These are phyloP conservation scores for Petrolisthes manimaculis DNA, from an alignment of 2,888 invertebrate genomes.

Conservation along the genomic window DNA sequence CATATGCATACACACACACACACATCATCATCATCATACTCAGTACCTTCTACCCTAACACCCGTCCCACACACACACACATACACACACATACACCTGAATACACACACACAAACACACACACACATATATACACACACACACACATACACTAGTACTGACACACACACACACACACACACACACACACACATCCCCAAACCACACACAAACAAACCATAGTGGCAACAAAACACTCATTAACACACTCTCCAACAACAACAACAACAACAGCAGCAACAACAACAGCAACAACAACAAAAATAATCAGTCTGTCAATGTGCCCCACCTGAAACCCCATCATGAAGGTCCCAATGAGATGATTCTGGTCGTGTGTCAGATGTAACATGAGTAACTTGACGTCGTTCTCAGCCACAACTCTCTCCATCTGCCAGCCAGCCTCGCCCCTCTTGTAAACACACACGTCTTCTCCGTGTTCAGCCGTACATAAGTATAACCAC, in stretches of 20 bases:
- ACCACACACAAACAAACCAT: background rate
- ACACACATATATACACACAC: background rate
- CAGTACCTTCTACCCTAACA: background rate
- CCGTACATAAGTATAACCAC: slow-evolving; percentile 53
- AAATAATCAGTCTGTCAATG: background rate
- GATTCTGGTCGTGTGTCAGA: slow-evolving; percentile 83
- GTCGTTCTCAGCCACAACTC: slow-evolving; percentile 69
- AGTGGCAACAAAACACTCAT: background rate
- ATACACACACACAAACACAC: background rate
- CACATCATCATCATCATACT: background rate
- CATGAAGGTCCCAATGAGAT: slow-evolving; percentile 78
- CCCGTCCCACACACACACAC: slow-evolving; percentile 20
- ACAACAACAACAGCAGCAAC: background rate
- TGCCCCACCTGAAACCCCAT: slow-evolving; percentile 54
- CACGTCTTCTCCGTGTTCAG: slow-evolving; percentile 53
- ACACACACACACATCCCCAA: background rate
- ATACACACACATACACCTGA: slow-evolving; percentile 21
- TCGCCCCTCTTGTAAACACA: slow-evolving; percentile 37
- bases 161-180: background rate
- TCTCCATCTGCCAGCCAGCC: slow-evolving; percentile 51
- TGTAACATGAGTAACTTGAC: slow-evolving; percentile 82
- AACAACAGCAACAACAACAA: background rate
- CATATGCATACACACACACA: background rate
- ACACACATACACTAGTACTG: background rate
- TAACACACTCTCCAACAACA: background rate